Evolutionary conservation across 2,113 vertebrate genomes (phyloP), one percentile per base, ranked within the genome.

Genomic region (Rhinolophus sinicus): DNA sequence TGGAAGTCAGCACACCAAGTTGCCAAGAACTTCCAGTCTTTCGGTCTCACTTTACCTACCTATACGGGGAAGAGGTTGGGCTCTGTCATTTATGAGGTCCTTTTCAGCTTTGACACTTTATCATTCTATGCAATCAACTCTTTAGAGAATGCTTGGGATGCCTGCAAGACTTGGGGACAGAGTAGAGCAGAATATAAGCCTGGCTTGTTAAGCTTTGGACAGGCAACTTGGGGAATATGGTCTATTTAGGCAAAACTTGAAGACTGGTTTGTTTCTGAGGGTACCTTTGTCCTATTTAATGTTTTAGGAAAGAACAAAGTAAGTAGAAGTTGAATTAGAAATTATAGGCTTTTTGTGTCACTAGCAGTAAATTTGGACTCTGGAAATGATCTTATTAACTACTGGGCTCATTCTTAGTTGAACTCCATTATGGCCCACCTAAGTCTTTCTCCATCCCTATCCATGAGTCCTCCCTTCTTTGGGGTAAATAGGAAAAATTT

Each of bases 221-320:
- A 90, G 28, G 56, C 64, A 85, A 86, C 81, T 24, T 65, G 18
- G 12, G 3, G 8, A 95, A 44, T 77, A 14, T 65, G 2, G 40
- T 8, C 22, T 81, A 30, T 44, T 70, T 24, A 33, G 50, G 33
- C 22, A 93, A 91, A 80, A 60, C 8, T 70, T 92, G 35, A 94
- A 89, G 38, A 88, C 4, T 81, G 65, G 14, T 70, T 86, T 89
- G 5, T 16, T 84, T 73, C 65, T 62, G 16, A 82, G 28, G 7
- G 18, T 35, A 89, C 96, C 78, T 92, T 87, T 72, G 18, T 96
- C 76, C 22, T 33, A 13, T 35, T 95, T 50, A 38, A 81, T 95
- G 14, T 81, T 88, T 94, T 81, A 80, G 38, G 9, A 73, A 82
- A 87, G 33, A 90, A 64, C 21, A 72, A 95, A 75, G 1, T 65